Percentiles rank a stretch among this genome's conserved stretches.
phyloP scores from a whole-genome alignment of 2,888 invertebrate species.

The Reticulitermes lucifugus region DNA sequence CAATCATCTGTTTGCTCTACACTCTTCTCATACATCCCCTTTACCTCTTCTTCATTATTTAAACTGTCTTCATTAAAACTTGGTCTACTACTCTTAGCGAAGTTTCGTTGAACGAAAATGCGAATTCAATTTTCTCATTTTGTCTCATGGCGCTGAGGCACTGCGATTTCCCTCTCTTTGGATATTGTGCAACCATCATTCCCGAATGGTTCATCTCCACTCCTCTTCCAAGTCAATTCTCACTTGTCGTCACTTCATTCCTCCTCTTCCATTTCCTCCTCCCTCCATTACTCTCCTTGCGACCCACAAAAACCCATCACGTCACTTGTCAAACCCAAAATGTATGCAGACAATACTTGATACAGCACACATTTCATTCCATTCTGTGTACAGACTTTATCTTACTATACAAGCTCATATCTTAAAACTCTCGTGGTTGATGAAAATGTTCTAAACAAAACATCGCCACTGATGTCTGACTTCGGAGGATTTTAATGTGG shows the following conservation, averaged over 20 bases:
- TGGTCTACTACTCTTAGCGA: slow-evolving; percentile 44
- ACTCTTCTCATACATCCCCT: slow-evolving; percentile 20
- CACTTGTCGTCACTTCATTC: background rate
- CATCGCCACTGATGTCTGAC: background rate
- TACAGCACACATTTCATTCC: background rate
- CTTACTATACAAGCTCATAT: background rate
- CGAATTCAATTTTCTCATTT: slow-evolving; percentile 53
- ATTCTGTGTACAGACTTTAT: background rate
- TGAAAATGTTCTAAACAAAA: background rate
- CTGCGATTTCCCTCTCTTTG: slow-evolving; percentile 12
- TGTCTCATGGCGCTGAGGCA: slow-evolving; percentile 47
- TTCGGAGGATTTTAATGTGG: background rate
- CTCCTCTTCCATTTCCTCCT: background rate
- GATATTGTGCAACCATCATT: background rate
- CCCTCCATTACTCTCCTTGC: background rate
- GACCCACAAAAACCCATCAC: slow-evolving; percentile 9
- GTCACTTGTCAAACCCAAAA: slow-evolving; percentile 9
- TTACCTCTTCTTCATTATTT: slow-evolving; percentile 50
- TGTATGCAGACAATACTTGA: slow-evolving; percentile 1
- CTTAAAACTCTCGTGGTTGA: background rate
- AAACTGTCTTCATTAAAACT: slow-evolving; percentile 54
- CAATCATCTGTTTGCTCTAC: slow-evolving; percentile 27
- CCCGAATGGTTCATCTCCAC: slow-evolving; percentile 7
- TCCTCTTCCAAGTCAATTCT: background rate
- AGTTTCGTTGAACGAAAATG: slow-evolving; percentile 49